Evolutionary conservation across 2,888 invertebrate genomes (phyloP), one percentile per base, ranked within the genome.

Genomic region (Acrobasis repandana): DNA sequence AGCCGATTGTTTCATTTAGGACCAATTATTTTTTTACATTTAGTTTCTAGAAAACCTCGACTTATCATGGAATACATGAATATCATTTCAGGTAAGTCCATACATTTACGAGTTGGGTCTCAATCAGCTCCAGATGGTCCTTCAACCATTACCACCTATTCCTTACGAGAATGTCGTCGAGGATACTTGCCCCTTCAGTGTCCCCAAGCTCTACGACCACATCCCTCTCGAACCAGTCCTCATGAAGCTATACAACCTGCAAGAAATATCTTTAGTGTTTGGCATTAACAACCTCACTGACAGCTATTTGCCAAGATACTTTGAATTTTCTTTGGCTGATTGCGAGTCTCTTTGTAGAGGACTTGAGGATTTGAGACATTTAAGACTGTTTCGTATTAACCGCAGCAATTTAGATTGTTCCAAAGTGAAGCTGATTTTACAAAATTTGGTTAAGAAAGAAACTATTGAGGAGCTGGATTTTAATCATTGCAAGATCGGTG

Each of bases 401-500:
- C 87, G 93, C 47, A 94, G 94, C 69, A 93, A 92, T 67, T 76
- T 95, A 50, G 93, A 94, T 72, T 94, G 93, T 70, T 84, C 87
- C 0, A 94, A 94, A 76, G 92, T 92, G 0, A 94, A 94, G 61
- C 79, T 93, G 1, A 86, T 95, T 51, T 85, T 94, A 34, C 93
- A 93, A 72, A 87, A 92, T 66, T 79, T 93, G 18, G 82, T 87
- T 0, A 93, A 92, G 65, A 90, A 92, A 66, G 88, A 86, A 64
- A 80, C 88, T 68, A 80, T 95, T 36, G 89, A 93, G 65, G 94
- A 94, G 71, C 72, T 95, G 38, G 94, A 95, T 77, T 93, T 95
- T 56, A 95, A 94, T 63, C 93, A 95, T 74, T 95, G 95, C 75
- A 91, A 93, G 68, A 93, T 95, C 56, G 93, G 91, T 2, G 93